Base-by-base conservation (phyloP, 2,888 invertebrate species). In the Drosophila falleni region DNA sequence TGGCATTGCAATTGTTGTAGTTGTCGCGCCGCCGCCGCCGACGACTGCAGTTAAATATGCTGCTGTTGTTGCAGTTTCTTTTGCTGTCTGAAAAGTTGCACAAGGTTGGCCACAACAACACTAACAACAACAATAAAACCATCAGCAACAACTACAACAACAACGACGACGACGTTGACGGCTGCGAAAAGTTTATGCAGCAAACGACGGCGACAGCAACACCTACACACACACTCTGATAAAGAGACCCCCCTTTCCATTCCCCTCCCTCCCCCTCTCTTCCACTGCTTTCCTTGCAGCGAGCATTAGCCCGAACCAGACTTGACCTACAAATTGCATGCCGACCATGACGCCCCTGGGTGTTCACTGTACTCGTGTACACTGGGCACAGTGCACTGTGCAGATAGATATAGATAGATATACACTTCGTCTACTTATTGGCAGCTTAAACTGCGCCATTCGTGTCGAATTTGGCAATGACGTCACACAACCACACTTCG, bases 31-130 rank as follows among this genome's bases (percentile, higher is more conserved):
- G 37, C n/a, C 71, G 74, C 31, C 19, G 19, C 19, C 19, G 19
- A 1, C 66, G 80, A 67, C 73, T 77, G 77, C 88, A 88, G 86
- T 83, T 83, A 82, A 88, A 88, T 88, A 85, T 81, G 86, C 77
- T 67, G 74, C 47, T 42, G 54, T 67, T 46, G 69, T 49, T 42
- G 84, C 81, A 77, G 81, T 87, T 81, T 84, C 87, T 88, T 86
- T 83, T 37, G 80, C 79, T 73, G 89, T 89, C 86, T 82, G 84
- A 87, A 85, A 87, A 85, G 84, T 85, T 85, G 84, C 88, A 85
- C 84, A 85, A 85, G 89, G 87, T 88, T 89, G 85, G 76, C 85
- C 77, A 78, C 46, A 60, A 13, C 59, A 67, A 50, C 54, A 55
- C 37, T 50, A 65, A 42, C 61, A 31, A 64, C 29, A 29, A 29